Evolutionary conservation across 53 echinoderm and acorn worm genomes (phyloP).

Genomic region (Patiria pectinifera): DNA sequence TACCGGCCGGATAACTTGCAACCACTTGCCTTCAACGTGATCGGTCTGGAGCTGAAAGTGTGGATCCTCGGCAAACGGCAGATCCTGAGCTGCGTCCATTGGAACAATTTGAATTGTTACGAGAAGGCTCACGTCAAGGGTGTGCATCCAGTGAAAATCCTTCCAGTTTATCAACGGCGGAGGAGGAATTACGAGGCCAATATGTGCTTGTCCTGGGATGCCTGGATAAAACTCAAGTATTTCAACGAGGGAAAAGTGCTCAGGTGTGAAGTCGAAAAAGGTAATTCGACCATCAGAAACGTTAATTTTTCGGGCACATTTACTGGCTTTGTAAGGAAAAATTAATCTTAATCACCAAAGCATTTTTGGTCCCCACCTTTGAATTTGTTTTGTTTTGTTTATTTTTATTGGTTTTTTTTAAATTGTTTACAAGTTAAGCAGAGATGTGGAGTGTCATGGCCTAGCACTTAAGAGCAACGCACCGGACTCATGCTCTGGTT

Average conservation of each 20-base stretch:
- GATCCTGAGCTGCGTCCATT: background rate
- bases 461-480: no score
- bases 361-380: no score
- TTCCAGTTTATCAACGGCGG: constrained; percentile 63
- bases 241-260: constrained; percentile 51
- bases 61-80: constrained; percentile 47
- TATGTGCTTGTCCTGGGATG: constrained; percentile 74
- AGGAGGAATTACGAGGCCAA: constrained; percentile 30
- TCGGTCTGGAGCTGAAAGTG: constrained; percentile 38
- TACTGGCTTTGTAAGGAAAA: no score
- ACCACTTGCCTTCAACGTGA: constrained; percentile 47
- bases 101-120: background rate
- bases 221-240: constrained; percentile 65
- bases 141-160: constrained; percentile 45
- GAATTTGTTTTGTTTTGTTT: no score
- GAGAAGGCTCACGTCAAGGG: constrained; percentile 42
- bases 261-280: constrained; percentile 69
- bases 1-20: constrained; percentile 70
- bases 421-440: no score
- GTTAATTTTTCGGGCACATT: no score
- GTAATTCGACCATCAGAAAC: constrained; percentile 46
- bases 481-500: no score
- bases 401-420: background rate
- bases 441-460: no score
- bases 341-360: no score